Conservation (phyloP, 2,797 vertebrate species). For the Bryconaethiops microstoma region DNA sequence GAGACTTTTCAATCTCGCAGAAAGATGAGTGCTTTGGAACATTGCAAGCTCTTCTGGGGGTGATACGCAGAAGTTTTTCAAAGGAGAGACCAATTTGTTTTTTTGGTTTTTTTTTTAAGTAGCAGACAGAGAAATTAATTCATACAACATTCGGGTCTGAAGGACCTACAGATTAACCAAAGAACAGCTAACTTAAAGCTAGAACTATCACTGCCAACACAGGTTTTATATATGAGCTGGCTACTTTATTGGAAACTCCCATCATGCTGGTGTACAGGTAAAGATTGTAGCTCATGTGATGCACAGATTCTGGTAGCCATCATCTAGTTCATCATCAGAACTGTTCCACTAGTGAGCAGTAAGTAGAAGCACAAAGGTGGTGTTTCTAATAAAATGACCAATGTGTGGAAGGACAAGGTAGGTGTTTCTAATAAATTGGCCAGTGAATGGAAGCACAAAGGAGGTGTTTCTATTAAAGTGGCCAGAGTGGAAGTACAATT, state of each 20-base stretch:
- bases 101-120: background rate
- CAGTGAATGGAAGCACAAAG: too few species aligned
- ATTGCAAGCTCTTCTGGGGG: background rate
- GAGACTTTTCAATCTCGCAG: constrained; percentile 7
- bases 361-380: background rate
- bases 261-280: background rate
- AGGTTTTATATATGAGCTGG: background rate
- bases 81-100: background rate
- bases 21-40: background rate
- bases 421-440: too few species aligned
- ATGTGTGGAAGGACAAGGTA: too few species aligned
- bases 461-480: background rate
- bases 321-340: background rate
- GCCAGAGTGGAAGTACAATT: background rate
- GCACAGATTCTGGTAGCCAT: too few species aligned
- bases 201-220: background rate
- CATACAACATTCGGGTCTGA: background rate
- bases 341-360: too few species aligned
- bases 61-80: constrained; percentile 12
- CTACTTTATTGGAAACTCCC: background rate
- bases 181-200: background rate
- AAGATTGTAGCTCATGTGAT: too few species aligned
- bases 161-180: background rate
- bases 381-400: background rate
- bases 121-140: background rate